Percentiles rank a stretch among this genome's conserved stretches.
Conservation (phyloP, 37 sponge, comb jelly and placozoan species). For the Haliclona indistincta region DNA sequence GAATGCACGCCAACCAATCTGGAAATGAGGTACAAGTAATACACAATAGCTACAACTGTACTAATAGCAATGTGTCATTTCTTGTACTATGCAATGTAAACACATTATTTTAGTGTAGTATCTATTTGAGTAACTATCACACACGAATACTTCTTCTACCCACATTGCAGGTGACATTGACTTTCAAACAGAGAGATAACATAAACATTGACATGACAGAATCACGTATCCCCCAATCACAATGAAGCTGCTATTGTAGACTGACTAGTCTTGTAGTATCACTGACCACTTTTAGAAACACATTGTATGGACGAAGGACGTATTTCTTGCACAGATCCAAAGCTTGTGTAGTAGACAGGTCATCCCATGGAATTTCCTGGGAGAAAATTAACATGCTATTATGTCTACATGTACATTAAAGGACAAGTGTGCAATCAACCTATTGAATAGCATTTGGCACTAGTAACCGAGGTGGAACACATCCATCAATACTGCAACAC, state of each 20-base stretch:
- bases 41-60: background rate
- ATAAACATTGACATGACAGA: background rate
- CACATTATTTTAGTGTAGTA: background rate
- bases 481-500: too few species aligned
- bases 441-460: too few species aligned
- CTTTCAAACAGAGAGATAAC: background rate
- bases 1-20: slow-evolving; percentile 69
- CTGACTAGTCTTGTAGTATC: too few species aligned
- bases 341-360: slow-evolving; percentile 43
- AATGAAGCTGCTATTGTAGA: too few species aligned
- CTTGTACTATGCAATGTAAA: background rate
- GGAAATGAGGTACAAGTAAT: background rate
- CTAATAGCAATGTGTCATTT: background rate
- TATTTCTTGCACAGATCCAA: slow-evolving; percentile 67
- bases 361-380: too few species aligned
- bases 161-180: background rate
- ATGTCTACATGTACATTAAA: too few species aligned
- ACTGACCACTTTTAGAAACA: slow-evolving; percentile 70
- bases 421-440: too few species aligned
- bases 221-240: background rate
- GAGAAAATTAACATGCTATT: too few species aligned
- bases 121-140: background rate
- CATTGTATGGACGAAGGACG: slow-evolving; percentile 57
- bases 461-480: too few species aligned
- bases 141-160: background rate